Evolutionary conservation across 2,888 invertebrate species (phyloP).

Genomic region (Carabus problematicus): DNA sequence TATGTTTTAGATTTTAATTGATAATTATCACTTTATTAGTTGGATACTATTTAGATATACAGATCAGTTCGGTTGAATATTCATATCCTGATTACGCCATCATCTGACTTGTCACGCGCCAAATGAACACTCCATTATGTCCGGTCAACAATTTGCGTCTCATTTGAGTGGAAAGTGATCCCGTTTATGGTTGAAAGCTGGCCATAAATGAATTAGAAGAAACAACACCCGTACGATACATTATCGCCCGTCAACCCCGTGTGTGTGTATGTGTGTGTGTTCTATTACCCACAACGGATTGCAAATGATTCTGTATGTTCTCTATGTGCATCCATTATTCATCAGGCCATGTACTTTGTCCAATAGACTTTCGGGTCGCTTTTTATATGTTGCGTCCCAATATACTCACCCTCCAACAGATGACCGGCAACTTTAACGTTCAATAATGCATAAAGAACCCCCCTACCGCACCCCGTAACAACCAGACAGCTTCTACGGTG

Average conservation of each 20-base stretch:
- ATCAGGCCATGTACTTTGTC: conserved; percentile 32
- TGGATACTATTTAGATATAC: no score
- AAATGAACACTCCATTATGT: no score
- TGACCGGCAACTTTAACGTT: conserved; percentile 27
- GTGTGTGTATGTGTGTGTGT: no score
- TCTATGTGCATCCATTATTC: conserved; percentile 30
- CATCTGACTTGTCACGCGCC: no score
- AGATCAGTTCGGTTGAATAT: no score
- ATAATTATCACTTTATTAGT: no score
- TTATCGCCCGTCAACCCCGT: not conserved
- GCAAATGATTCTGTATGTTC: conserved; percentile 18
- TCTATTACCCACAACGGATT: not conserved
- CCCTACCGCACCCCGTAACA: conserved; percentile 1
- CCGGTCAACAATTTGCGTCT: conserved; percentile 24
- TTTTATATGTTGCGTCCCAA: conserved; percentile 30
- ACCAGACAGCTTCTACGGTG: not conserved
- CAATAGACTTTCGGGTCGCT: conserved; percentile 38
- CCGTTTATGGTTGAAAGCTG: conserved; percentile 32
- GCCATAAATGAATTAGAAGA: conserved; percentile 34
- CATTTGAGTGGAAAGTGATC: conserved; percentile 30
- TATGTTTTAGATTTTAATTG: no score
- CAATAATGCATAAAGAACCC: conserved; percentile 39
- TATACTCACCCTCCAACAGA: conserved; percentile 18
- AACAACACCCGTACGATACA: conserved; percentile 9
- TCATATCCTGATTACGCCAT: no score